A percentile compares a stretch with the other conserved stretches of the same genome.
Conservation (phyloP, 2,888 invertebrate species). For the Trisateles emortualis region DNA sequence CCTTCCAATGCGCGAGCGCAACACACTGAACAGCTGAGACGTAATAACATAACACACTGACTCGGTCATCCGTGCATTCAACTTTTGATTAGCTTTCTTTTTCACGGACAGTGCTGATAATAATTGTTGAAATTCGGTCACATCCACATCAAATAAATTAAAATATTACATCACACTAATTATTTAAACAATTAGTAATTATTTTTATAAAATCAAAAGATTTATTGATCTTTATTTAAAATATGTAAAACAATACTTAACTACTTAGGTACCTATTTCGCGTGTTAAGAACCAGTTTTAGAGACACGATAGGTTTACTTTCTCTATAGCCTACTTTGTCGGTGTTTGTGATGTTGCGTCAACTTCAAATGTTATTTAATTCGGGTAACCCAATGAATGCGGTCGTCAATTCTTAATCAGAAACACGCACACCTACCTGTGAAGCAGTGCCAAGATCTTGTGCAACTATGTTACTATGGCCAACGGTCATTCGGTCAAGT, state of each 20-base stretch:
- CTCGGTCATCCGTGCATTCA: slow-evolving; percentile 87
- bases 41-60: slow-evolving; percentile 87
- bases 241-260: not conserved
- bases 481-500: slow-evolving; percentile 41
- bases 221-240: slow-evolving; percentile 1
- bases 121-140: slow-evolving; percentile 40
- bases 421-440: slow-evolving; percentile 31
- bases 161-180: not conserved
- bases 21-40: slow-evolving; percentile 83
- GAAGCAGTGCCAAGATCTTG: slow-evolving; percentile 40
- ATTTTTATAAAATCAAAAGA: not conserved
- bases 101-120: slow-evolving; percentile 70
- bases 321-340: slow-evolving; percentile 22
- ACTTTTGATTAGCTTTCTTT: slow-evolving; percentile 86
- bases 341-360: slow-evolving; percentile 16
- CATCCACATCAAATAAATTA: slow-evolving; percentile 12
- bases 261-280: not conserved
- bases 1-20: slow-evolving; percentile 84
- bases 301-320: slow-evolving; percentile 31
- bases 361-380: slow-evolving; percentile 35
- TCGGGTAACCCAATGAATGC: slow-evolving; percentile 27
- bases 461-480: slow-evolving; percentile 32
- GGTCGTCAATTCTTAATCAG: slow-evolving; percentile 27
- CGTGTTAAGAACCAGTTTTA: slow-evolving; percentile 14
- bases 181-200: not conserved